phyloP scores from a whole-genome alignment of 1,140 invertebrate genomes.

The Stegodyphus dumicola region DNA sequence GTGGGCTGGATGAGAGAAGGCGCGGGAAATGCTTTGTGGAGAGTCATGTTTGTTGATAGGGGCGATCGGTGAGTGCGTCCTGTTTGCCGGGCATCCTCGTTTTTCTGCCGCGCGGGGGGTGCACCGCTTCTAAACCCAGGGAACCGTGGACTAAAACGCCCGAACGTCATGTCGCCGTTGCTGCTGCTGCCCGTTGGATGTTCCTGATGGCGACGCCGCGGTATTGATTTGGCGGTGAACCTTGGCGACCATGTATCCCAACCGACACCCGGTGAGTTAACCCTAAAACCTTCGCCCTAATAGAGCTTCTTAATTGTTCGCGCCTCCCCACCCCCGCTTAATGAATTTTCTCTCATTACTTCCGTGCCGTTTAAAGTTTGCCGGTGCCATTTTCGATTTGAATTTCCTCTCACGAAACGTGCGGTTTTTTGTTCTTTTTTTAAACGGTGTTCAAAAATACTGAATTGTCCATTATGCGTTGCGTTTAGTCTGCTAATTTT shows the following conservation, averaged over 20 bases:
- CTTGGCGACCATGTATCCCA: constrained; percentile 60
- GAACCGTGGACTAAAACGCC: constrained; percentile 50
- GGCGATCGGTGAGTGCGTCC: constrained; percentile 41
- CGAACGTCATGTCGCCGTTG: constrained; percentile 22
- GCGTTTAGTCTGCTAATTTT: no score
- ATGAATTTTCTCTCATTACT: constrained; percentile 58
- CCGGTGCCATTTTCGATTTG: neutral
- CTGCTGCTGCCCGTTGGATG: constrained; percentile 37
- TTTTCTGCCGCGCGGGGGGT: constrained; percentile 29
- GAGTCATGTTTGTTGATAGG: constrained; percentile 60
- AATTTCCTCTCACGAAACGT: constrained; percentile 4
- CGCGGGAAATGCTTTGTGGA: constrained; percentile 48
- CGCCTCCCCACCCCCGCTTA: constrained; percentile 45
- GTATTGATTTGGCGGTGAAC: constrained; percentile 60
- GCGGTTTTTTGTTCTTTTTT: no score
- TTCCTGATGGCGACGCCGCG: constrained; percentile 54
- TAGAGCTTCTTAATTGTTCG: constrained; percentile 59
- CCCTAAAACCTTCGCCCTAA: constrained; percentile 59
- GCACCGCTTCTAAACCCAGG: neutral
- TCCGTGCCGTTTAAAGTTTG: constrained; percentile 27
- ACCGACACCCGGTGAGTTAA: constrained; percentile 60
- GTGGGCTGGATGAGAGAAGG: constrained; percentile 35
- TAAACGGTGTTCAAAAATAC: no score
- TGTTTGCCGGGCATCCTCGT: constrained; percentile 32
- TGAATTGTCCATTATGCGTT: no score